These are phyloP conservation scores for Drosophila buzzatii DNA, from an alignment of 2,888 invertebrate species.

Conservation along the genomic window DNA sequence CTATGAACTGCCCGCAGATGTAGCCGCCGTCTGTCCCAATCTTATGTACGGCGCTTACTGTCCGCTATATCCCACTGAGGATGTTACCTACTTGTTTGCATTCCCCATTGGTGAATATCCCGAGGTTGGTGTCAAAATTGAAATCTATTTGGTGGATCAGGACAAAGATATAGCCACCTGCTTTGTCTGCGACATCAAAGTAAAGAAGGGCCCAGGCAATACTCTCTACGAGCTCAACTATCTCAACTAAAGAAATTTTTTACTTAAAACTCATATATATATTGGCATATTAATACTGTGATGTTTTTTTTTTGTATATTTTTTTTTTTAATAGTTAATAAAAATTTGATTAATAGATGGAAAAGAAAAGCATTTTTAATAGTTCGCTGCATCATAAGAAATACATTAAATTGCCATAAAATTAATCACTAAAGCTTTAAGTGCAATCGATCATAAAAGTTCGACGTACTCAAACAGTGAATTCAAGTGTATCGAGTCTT, in stretches of 20 bases:
- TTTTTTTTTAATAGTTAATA: background rate
- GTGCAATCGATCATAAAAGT: slow-evolving; percentile 44
- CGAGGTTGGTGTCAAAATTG: slow-evolving; percentile 81
- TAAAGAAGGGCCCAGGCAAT: slow-evolving; percentile 65
- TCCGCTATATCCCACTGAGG: slow-evolving; percentile 83
- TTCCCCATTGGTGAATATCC: slow-evolving; percentile 83
- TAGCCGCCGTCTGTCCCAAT: slow-evolving; percentile 81
- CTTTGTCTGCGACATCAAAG: slow-evolving; percentile 82
- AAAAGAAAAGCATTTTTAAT: too few relatives aligned
- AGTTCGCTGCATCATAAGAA: background rate
- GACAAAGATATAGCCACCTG: slow-evolving; percentile 71
- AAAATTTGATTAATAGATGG: background rate
- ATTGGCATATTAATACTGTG: slow-evolving; percentile 54
- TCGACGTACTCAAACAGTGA: slow-evolving; percentile 24
- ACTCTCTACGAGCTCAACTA: slow-evolving; percentile 55
- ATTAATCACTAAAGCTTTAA: slow-evolving; percentile 42
- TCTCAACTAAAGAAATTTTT: slow-evolving; percentile 31
- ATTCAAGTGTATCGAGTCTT: slow-evolving; percentile 28
- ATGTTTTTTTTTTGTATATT: slow-evolving; percentile 22
- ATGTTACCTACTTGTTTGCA: slow-evolving; percentile 81
- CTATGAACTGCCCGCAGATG: slow-evolving; percentile 82
- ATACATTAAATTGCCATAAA: slow-evolving; percentile 20
- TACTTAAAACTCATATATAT: background rate
- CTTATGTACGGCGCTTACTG: slow-evolving; percentile 81
- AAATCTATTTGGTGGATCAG: slow-evolving; percentile 81